Percentiles rank a stretch among this genome's conserved stretches.
These are phyloP conservation scores for Drosophila sp. DNA, from an alignment of 1,140 invertebrate species.

Conservation along the genomic window DNA sequence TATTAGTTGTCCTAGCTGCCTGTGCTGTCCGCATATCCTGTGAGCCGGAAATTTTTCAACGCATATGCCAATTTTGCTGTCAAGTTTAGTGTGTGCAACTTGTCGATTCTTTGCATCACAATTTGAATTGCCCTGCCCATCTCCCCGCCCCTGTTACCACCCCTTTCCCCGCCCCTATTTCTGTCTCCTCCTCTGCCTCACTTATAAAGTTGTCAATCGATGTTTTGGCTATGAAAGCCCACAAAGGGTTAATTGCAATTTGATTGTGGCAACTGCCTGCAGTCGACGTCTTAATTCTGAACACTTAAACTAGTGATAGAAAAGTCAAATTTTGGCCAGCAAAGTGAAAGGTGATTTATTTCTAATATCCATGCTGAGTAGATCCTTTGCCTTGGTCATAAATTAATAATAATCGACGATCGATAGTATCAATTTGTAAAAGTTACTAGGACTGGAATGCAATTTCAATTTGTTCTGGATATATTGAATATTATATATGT, in stretches of 20 bases:
- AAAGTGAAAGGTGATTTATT: neutral
- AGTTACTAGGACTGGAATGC: too few species aligned
- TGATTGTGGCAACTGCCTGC: conserved; percentile 64
- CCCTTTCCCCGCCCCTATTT: neutral
- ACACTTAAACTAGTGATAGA: conserved; percentile 5
- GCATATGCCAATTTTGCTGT: conserved; percentile 78
- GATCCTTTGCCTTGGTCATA: too few species aligned
- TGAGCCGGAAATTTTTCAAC: conserved; percentile 69
- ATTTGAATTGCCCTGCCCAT: conserved; percentile 27
- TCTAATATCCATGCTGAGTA: too few species aligned
- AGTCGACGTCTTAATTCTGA: conserved; percentile 61
- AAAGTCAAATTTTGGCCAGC: neutral
- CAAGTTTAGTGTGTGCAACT: conserved; percentile 56
- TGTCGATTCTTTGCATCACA: conserved; percentile 48
- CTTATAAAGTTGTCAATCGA: conserved; percentile 54
- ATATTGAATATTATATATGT: too few species aligned
- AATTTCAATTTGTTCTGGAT: too few species aligned
- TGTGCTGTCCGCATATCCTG: conserved; percentile 27
- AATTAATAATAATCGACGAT: too few species aligned
- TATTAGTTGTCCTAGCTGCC: conserved; percentile 64
- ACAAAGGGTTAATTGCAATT: conserved; percentile 67
- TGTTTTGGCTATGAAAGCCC: conserved; percentile 24
- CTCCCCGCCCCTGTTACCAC: neutral
- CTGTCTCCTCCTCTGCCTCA: neutral
- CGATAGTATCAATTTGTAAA: too few species aligned